Base-by-base conservation (phyloP, 2,888 invertebrate genomes). In the Stenodema calcarata region DNA sequence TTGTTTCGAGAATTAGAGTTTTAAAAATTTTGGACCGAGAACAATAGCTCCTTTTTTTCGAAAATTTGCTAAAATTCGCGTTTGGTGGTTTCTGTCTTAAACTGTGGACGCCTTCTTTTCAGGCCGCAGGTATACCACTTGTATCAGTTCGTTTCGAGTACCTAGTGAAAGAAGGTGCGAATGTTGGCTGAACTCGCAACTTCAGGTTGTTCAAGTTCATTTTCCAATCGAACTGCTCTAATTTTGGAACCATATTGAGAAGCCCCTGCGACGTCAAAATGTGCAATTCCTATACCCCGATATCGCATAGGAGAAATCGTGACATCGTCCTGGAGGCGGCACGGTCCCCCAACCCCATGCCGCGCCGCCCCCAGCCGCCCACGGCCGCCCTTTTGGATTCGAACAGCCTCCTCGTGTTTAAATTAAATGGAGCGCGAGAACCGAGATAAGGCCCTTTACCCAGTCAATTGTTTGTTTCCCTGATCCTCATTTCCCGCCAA, bases 381-480 rank as follows among this genome's bases (percentile, higher is more conserved):
- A n/a, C n/a, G 54, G 54, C 3, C 16, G 18, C 75, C 75, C 78
- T 42, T 35, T 42, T 54, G 12, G 41, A 42, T 82, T 69, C 62
- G 28, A 82, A 82, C 84, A 73, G 73, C 84, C 44, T 42, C 75
- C 78, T 86, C 78, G 86, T 89, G 89, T 89, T 90, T 89, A 90
- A 90, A 90, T 89, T 90, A 89, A 90, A 90, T 90, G 89, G 90
- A 88, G 88, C 89, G 90, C 88, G 89, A 89, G 89, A 86, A 86
- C 79, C 76, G 73, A 86, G 88, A 88, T 88, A 88, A 88, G 87
- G 82, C 85, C n/a, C 35, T 27, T 50, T 62, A 27, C 86, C 86
- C 62, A 69, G 81, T 70, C 86, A 70, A 86, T 86, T 81, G 86
- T 86, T 86, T 54, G 76, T 76, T 78, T 50, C 54, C 76, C 54